Conservation (phyloP, 1,140 invertebrate genomes). For the Lanistes nyassanus region DNA sequence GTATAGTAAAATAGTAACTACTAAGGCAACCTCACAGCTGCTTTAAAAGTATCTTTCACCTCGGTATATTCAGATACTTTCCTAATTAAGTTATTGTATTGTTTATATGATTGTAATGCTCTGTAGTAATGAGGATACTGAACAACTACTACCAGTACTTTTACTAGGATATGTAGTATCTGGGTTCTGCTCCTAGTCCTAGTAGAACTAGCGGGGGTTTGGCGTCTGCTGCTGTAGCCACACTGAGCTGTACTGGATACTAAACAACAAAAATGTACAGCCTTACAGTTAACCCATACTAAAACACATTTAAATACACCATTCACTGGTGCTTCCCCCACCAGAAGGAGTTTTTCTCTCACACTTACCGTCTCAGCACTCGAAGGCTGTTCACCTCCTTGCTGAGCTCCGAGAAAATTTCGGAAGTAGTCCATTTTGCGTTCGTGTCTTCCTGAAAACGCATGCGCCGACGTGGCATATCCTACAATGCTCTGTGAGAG, state of each 20-base stretch:
- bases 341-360: not conserved
- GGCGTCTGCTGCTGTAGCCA: not conserved
- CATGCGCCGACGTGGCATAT: slow-evolving; percentile 58
- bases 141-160: not conserved
- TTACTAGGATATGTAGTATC: no score
- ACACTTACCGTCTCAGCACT: slow-evolving; percentile 82
- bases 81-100: no score
- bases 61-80: no score
- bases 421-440: slow-evolving; percentile 65
- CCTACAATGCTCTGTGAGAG: not conserved
- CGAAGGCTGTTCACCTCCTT: slow-evolving; percentile 78
- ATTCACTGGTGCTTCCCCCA: not conserved
- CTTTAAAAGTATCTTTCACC: no score
- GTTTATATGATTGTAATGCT: no score
- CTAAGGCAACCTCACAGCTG: no score
- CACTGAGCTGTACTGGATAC: not conserved
- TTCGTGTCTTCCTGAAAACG: slow-evolving; percentile 48
- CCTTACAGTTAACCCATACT: slow-evolving; percentile 20
- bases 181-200: no score
- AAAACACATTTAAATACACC: not conserved
- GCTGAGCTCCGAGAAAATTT: slow-evolving; percentile 77
- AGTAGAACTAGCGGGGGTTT: no score
- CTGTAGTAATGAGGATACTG: not conserved
- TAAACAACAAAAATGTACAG: not conserved
- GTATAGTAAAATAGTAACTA: no score